phyloP scores from a whole-genome alignment of 2,888 invertebrate species.

The Mactromeris polynyma region DNA sequence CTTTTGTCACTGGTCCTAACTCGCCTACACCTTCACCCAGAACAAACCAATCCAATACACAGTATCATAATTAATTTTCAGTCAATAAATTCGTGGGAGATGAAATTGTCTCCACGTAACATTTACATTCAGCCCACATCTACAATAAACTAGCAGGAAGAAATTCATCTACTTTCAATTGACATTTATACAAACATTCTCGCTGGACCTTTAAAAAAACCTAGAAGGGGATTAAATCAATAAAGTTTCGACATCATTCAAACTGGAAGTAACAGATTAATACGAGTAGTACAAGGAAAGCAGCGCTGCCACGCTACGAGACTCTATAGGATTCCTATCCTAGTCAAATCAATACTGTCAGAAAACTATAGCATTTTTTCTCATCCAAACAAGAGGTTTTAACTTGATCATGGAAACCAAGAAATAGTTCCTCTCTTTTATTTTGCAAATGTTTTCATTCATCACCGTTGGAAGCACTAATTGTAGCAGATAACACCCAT shows the following conservation, averaged over 20 bases:
- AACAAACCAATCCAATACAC: background rate
- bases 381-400: slow-evolving; percentile 5
- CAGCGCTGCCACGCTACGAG: background rate
- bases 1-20: background rate
- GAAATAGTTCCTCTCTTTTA: slow-evolving; percentile 14
- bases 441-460: slow-evolving; percentile 16
- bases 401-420: slow-evolving; percentile 12
- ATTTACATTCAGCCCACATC: background rate
- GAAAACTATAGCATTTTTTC: background rate
- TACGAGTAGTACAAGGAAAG: background rate
- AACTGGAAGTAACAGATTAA: slow-evolving; percentile 1
- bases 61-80: background rate
- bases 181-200: background rate
- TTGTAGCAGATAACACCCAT: slow-evolving; percentile 12
- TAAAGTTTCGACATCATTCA: slow-evolving; percentile 3
- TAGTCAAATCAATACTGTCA: background rate
- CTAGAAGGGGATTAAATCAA: slow-evolving; percentile 1
- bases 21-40: background rate
- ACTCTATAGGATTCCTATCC: background rate
- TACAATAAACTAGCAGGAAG: background rate
- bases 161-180: background rate
- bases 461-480: background rate
- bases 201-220: slow-evolving; percentile 13
- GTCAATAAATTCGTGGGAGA: slow-evolving; percentile 8
- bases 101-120: background rate